Percentiles rank a stretch among this genome's conserved stretches.
Evolutionary conservation across 2,797 vertebrate genomes (phyloP).

Genomic region (Pseudochromis fuscus): DNA sequence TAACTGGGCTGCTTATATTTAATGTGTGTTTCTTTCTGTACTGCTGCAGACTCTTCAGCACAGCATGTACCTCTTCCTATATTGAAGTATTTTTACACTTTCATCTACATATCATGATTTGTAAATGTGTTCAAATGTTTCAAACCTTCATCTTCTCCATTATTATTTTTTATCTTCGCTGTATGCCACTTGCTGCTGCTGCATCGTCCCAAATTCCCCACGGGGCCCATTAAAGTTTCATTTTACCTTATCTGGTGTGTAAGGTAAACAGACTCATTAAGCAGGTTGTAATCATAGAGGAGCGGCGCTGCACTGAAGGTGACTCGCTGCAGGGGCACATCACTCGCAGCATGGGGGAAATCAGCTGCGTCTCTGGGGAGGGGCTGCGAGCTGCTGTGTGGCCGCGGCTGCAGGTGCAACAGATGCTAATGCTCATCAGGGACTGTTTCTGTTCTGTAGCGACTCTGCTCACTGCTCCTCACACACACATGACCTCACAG

Average conservation of each 20-base stretch:
- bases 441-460: background rate
- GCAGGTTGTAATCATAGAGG: constrained; percentile 73
- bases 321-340: constrained; percentile 40
- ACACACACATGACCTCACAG: background rate
- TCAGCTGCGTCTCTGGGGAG: constrained; percentile 59
- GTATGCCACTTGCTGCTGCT: background rate
- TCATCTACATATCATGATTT: background rate
- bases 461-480: constrained; percentile 4
- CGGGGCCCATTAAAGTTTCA: constrained; percentile 64
- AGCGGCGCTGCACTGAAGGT: constrained; percentile 53
- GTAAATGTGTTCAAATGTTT: background rate
- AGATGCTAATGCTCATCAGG: constrained; percentile 20
- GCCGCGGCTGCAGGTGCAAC: constrained; percentile 55
- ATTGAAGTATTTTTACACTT: constrained; percentile 5
- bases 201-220: constrained; percentile 29
- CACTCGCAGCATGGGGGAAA: constrained; percentile 68
- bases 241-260: constrained; percentile 57
- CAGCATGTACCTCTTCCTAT: too few relatives aligned
- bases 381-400: constrained; percentile 4
- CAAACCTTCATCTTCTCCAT: background rate
- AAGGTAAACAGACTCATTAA: constrained; percentile 81
- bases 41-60: too few relatives aligned
- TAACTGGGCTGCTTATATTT: too few relatives aligned
- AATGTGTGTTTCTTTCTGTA: too few relatives aligned
- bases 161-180: background rate